Evolutionary conservation across 2,113 vertebrate genomes (phyloP), one percentile per base, ranked within the genome.

Genomic region (Pluvianellus socialis): DNA sequence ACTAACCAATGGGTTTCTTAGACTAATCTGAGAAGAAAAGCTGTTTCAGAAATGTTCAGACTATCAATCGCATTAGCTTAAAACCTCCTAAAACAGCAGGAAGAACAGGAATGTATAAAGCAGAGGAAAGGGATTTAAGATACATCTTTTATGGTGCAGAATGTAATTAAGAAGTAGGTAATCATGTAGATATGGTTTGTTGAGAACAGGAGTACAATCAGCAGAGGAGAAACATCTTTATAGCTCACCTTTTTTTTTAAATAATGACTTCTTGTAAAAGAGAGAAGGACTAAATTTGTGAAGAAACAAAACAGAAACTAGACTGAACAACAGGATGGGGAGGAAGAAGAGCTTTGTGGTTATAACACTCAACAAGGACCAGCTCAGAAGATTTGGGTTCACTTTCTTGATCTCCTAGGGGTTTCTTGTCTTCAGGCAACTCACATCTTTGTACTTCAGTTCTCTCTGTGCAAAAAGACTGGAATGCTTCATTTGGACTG

Each of bases 251-350:
- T 50, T 77, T 50, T 77, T 42, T 35, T 79, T 58, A 1, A 67
- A 40, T 71, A 80, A 77, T 74, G 76, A 84, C 59, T 97, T 97
- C 96, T 96, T 95, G 87, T 96, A 95, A 97, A 90, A 96, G 70
- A 96, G 94, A 97, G 79, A 94, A 97, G 49, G 52, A 79, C 76
- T 96, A 94, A 94, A 88, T 92, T 96, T 90, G 59, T 68, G 42
- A 93, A 94, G 44, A 96, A 95, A 73, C 73, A 92, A 89, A 97
- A 96, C 86, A 86, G 73, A 96, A 97, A 96, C 94, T 92, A 89
- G 35, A 72, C 27, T 56, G n/a, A 91, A 91, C 83, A 84, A 59
- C 47, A 79, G 76, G 50, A 68, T 58, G 26, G 32, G 72, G 77
- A 94, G 87, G 90, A 96, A 91, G 49, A 84, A 89, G 80, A 87